phyloP scores from a whole-genome alignment of 2,113 vertebrate species.

The Ageneiosus marmoratus region DNA sequence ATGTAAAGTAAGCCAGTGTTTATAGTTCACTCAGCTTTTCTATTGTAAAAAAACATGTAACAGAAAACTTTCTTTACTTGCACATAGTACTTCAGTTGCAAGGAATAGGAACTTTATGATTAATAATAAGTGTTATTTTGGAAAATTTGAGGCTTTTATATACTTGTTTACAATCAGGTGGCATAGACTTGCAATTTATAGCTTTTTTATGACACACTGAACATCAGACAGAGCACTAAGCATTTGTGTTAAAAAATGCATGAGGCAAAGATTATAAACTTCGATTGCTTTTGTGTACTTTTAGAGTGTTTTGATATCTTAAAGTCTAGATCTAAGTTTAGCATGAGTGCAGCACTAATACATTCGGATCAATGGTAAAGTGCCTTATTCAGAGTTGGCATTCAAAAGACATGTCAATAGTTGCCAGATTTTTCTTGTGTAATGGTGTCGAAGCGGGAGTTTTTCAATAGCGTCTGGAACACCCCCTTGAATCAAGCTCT shows the following conservation, averaged over 20 bases:
- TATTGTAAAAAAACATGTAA: background rate
- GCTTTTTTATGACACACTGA: background rate
- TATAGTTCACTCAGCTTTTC: no score
- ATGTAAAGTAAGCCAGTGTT: no score
- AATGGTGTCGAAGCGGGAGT: background rate
- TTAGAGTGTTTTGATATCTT: slow-evolving; percentile 13
- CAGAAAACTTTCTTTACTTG: background rate
- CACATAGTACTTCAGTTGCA: background rate
- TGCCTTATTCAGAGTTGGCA: background rate
- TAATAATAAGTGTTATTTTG: no score
- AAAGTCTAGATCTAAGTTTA: background rate
- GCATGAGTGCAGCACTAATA: background rate
- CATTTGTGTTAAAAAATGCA: background rate
- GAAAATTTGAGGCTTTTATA: background rate
- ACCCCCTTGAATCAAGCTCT: background rate
- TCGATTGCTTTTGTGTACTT: background rate
- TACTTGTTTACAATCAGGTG: background rate
- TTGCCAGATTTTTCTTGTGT: background rate
- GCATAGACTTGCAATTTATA: background rate
- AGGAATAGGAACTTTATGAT: background rate
- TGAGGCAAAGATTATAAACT: background rate
- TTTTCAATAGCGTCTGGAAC: slow-evolving; percentile 2
- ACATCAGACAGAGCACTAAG: background rate
- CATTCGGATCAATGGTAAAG: background rate
- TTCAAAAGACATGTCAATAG: background rate